phyloP scores from a whole-genome alignment of 2,113 vertebrate species.

The Campylomormyrus tamandua region DNA sequence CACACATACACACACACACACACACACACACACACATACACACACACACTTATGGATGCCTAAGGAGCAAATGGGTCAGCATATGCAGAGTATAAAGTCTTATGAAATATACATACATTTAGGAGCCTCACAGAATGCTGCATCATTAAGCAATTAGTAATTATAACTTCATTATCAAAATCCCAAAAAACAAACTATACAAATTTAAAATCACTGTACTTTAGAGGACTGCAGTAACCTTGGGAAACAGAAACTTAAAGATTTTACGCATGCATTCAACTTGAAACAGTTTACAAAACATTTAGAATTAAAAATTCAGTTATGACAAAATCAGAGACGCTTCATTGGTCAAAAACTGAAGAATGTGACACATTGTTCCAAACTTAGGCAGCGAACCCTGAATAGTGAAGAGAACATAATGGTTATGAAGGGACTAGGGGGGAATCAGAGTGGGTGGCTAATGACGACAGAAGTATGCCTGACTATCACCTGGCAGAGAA shows the following conservation, averaged over 20 bases:
- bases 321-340: background rate
- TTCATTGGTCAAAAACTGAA: background rate
- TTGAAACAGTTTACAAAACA: background rate
- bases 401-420: background rate
- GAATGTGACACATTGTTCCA: background rate
- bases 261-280: background rate
- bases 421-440: background rate
- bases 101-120: background rate
- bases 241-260: background rate
- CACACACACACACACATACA: background rate
- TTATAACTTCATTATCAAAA: background rate
- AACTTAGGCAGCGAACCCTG: background rate
- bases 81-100: background rate
- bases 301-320: background rate
- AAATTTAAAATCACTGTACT: background rate
- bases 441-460: background rate
- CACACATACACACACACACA: too few species aligned
- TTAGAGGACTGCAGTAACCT: background rate
- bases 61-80: background rate
- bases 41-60: background rate
- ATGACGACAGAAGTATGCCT: background rate
- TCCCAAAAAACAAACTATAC: background rate
- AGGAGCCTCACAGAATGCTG: background rate
- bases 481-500: background rate
- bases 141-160: background rate